A percentile compares a stretch with the other conserved stretches of the same genome.
These are phyloP conservation scores for Clytia hemisphaerica DNA, from an alignment of 30 jellyfish, hydroid and myxozoan species.

Conservation along the genomic window DNA sequence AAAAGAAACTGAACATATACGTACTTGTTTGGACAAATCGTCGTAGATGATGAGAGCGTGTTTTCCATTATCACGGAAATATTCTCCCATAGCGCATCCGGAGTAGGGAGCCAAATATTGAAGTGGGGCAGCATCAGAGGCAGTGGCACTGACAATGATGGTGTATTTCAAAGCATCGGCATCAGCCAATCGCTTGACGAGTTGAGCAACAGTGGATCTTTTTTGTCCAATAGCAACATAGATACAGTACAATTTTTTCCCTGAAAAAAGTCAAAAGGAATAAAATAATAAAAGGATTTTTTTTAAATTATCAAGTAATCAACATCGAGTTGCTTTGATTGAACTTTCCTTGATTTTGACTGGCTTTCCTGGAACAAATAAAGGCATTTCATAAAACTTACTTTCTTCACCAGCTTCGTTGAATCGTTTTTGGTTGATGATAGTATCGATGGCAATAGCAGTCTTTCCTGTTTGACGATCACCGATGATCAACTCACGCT, in stretches of 20 bases:
- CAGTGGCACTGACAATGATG: conserved; percentile 98
- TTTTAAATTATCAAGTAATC: too few species aligned
- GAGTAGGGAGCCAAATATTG: conserved; percentile 98
- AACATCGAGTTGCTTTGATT: too few species aligned
- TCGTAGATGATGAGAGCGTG: conserved; percentile 99
- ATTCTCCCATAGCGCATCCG: conserved; percentile 99
- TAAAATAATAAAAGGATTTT: too few species aligned
- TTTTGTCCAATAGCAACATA: conserved; percentile 99
- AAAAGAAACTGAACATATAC: background rate
- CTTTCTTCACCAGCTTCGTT: conserved; percentile 81
- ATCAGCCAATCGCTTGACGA: conserved; percentile 93
- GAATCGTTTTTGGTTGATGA: conserved; percentile 94
- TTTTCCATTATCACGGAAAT: conserved; percentile 97
- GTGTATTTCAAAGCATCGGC: conserved; percentile 98
- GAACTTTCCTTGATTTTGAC: too few species aligned
- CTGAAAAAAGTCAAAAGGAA: too few species aligned
- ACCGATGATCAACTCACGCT: conserved; percentile 99
- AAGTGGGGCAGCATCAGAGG: conserved; percentile 99
- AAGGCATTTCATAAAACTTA: conserved; percentile 11
- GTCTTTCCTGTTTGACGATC: conserved; percentile 99
- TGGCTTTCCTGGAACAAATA: background rate
- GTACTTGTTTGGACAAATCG: conserved; percentile 97
- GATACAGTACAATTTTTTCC: conserved; percentile 83
- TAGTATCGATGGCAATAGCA: conserved; percentile 97
- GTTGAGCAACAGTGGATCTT: conserved; percentile 99